A percentile compares a stretch with the other conserved stretches of the same genome.
phyloP scores from a whole-genome alignment of 1,140 invertebrate genomes.

The Lasioglossum albipes region DNA sequence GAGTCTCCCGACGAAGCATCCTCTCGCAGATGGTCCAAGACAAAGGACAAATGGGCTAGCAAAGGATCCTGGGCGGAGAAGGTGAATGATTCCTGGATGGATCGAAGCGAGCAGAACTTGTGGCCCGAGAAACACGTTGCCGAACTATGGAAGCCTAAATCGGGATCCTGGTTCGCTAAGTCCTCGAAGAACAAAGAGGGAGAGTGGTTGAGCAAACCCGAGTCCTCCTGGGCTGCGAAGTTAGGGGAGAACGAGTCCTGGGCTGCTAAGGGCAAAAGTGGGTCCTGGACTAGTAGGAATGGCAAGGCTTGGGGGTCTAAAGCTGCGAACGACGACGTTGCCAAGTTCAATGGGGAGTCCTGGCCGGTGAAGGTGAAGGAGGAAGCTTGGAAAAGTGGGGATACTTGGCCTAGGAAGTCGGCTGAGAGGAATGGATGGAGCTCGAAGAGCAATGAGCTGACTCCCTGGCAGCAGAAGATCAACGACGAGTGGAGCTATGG shows the following conservation, averaged over 20 bases:
- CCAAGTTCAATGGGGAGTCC: constrained; percentile 8
- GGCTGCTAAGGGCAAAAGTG: not conserved
- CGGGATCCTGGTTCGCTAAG: constrained; percentile 15
- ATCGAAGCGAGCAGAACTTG: not conserved
- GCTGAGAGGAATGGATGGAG: constrained; percentile 16
- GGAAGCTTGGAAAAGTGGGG: constrained; percentile 5
- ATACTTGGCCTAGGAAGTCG: constrained; percentile 25
- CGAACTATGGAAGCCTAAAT: constrained; percentile 26
- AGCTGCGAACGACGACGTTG: not conserved
- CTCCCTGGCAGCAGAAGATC: constrained; percentile 64
- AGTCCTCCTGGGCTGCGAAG: constrained; percentile 19
- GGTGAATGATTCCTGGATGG: constrained; percentile 16
- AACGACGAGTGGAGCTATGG: constrained; percentile 65
- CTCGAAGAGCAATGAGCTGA: constrained; percentile 16
- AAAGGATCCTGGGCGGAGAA: constrained; percentile 45
- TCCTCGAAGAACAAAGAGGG: constrained; percentile 31
- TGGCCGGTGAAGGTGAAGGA: constrained; percentile 23
- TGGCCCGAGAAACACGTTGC: constrained; percentile 1
- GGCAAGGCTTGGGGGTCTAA: constrained; percentile 25
- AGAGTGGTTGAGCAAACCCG: not conserved
- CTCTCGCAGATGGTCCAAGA: constrained; percentile 18
- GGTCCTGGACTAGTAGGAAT: constrained; percentile 11
- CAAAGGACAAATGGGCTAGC: constrained; percentile 53
- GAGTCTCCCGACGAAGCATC: not conserved
- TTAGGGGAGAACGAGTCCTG: constrained; percentile 16